Percentiles rank a stretch among this genome's conserved stretches.
These are phyloP conservation scores for Strigops habroptila DNA, from an alignment of 2,113 vertebrate species.

Conservation along the genomic window DNA sequence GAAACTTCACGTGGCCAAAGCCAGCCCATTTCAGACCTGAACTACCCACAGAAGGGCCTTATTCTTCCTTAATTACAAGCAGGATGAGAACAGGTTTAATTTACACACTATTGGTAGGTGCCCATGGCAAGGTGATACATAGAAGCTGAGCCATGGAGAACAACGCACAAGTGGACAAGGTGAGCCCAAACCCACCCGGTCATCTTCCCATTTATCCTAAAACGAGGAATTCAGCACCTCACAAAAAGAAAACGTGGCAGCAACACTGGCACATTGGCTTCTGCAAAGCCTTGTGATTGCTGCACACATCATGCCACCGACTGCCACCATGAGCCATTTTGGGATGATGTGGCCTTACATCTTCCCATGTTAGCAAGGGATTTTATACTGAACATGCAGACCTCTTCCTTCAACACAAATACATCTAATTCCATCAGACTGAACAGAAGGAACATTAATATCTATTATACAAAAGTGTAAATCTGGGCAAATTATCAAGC, in stretches of 20 bases:
- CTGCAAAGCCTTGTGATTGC: background rate
- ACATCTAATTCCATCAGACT: background rate
- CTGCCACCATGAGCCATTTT: rapidly evolving
- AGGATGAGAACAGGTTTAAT: background rate
- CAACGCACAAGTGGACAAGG: rapidly evolving
- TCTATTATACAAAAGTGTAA: background rate
- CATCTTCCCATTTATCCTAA: background rate
- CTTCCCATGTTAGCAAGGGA: background rate
- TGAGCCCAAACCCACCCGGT: background rate
- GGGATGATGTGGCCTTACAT: too few species aligned
- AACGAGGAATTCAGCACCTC: background rate
- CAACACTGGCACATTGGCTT: background rate
- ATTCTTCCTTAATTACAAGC: background rate
- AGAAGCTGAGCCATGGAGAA: background rate
- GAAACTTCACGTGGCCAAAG: background rate
- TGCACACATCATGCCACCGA: rapidly evolving
- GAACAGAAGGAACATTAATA: background rate
- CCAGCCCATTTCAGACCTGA: background rate
- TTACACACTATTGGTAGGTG: background rate
- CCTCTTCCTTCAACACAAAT: background rate
- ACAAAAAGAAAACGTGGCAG: background rate
- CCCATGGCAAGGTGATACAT: rapidly evolving
- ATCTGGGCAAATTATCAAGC: background rate
- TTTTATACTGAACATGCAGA: background rate
- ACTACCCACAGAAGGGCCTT: background rate